Evolutionary conservation across 1,140 invertebrate species (phyloP), one percentile per base, ranked within the genome.

Genomic region (Agrypnia vestita): DNA sequence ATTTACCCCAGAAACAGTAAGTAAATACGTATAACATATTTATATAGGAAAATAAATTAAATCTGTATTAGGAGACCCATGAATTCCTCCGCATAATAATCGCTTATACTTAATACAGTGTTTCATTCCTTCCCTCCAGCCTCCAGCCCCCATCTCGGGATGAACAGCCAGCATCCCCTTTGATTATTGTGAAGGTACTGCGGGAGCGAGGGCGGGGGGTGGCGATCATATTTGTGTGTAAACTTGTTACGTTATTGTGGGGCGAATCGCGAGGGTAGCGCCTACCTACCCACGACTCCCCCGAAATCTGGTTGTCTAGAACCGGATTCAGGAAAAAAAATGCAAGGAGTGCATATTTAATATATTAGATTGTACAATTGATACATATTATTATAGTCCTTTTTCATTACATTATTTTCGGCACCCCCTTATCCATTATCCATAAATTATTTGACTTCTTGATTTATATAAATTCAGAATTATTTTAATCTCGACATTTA

Each of bases 201-300:
- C 11, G 59, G 11, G 11, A 4, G 15, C 13, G 25, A 11, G 43
- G 7, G 4, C 4, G 56, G 74, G 74, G 44, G 67, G 43, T 35
- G 51, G 21, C 78, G 75, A 77, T 76, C 56, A 76, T 76, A 76
- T 80, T 82, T 82, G 81, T 82, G 81, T 82, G 81, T 79, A 82
- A 82, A 82, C 81, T 82, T 80, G 81, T 78, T 76, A 80, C 74
- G 79, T 80, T 77, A 78, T 76, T 82, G 78, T 59, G 78, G 78
- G 79, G 49, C 71, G 76, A 80, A 80, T 51, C 12, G 17, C 17
- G 12, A 21, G 69, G 69, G n/a, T 35, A 35, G 25, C 6, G 25
- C 25, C 25, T 35, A 35, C 6, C 25, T 35, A 35, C 25, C 25
- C 6, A 35, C 46, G 69, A 25, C 10, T 12, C 46, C 69, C 47